A percentile compares a stretch with the other conserved stretches of the same genome.
phyloP scores from a whole-genome alignment of 2,888 invertebrate species.

The Oeneis ivallda region DNA sequence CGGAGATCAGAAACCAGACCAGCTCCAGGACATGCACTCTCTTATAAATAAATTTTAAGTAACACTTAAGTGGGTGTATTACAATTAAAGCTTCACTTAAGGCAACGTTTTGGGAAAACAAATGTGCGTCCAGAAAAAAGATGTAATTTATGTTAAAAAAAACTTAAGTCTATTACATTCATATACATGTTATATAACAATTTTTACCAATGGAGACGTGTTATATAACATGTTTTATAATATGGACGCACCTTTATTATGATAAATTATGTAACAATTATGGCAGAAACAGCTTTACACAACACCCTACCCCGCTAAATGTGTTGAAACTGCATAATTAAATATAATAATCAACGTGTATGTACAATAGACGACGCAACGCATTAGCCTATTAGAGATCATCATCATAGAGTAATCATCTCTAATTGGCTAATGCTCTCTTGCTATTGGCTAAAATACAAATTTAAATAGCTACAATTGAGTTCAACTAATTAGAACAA shows the following conservation, averaged over 20 bases:
- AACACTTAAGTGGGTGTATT: neutral
- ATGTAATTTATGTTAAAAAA: neutral
- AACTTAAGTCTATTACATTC: neutral
- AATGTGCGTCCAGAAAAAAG: neutral
- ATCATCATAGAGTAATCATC: too few species aligned
- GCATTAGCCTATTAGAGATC: too few species aligned
- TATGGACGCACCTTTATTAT: neutral
- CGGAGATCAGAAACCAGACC: conserved; percentile 74
- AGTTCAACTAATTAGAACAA: too few species aligned
- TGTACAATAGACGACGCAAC: too few species aligned
- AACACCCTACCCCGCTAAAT: neutral
- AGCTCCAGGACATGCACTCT: conserved; percentile 76
- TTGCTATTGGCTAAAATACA: too few species aligned
- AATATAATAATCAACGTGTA: too few species aligned
- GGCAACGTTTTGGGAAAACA: neutral
- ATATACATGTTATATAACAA: neutral
- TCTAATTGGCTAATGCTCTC: too few species aligned
- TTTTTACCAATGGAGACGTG: neutral
- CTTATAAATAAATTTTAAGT: conserved; percentile 54
- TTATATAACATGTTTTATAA: neutral
- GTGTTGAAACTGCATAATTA: too few species aligned
- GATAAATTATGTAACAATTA: neutral
- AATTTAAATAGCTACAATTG: too few species aligned
- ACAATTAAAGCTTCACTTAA: conserved; percentile 2
- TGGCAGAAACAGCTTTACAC: neutral